Base-by-base conservation (phyloP, 2,888 invertebrate genomes). In the Diabrotica balteata region DNA sequence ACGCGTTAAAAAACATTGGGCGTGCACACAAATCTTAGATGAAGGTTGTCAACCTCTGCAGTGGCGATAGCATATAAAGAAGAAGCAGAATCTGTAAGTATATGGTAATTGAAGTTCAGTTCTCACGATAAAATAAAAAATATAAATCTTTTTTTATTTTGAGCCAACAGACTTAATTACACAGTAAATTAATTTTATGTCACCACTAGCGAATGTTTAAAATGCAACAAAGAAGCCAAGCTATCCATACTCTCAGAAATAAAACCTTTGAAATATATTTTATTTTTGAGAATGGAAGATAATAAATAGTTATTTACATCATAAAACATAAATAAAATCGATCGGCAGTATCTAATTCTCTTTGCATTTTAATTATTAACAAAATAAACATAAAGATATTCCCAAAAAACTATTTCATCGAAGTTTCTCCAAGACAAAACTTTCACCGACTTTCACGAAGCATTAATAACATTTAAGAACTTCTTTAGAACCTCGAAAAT, bases 391-490 rank as follows among this genome's bases (percentile, higher is more conserved):
- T 7, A n/a, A 7, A 11, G 11, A 11, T 17, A 51, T 42, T 32
- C n/a, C 42, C 42, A 42, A 53, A 51, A 11, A 9, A 42, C 8
- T 53, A 42, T 42, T 53, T 53, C 10, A 17, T 51, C 8, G 4
- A 32, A 32, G 32, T 32, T 32, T 32, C 4, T 32, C 32, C 32
- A 32, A 32, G 32, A 32, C 8, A 54, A 54, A 54, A 54, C 53
- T 54, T 32, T 54, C 53, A 54, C 42, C 53, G 53, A 54, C 10
- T 42, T 42, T 7, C 53, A 32, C 10, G 22, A 54, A 54, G 53
- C 53, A 8, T 45, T 8, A n/a, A 32, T 43, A 54, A 54, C 54
- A 54, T 43, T 42, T 43, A 54, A 54, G 54, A 42, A 43, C n/a
- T 7, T 43, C 43, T 32, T 32, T 32, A 32, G 4, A 32, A 32